Conservation (phyloP, 2,888 invertebrate species). For the Bombylius discolor region DNA sequence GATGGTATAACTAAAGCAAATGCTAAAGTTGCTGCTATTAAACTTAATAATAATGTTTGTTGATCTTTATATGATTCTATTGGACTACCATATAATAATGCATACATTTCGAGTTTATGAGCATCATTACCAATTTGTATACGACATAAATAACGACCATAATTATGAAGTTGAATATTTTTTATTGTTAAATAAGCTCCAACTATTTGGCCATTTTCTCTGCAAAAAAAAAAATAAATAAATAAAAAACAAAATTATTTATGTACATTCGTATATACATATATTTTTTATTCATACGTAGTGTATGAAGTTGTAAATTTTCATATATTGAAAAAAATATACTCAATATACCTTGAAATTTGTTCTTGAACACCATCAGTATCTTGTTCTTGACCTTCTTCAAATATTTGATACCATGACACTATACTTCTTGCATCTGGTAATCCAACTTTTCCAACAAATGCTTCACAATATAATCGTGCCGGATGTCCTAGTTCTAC, state of each 20-base stretch:
- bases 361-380: conserved; percentile 12
- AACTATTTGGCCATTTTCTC: conserved; percentile 56
- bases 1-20: conserved; percentile 2
- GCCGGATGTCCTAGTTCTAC: conserved; percentile 48
- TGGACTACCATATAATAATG: conserved; percentile 15
- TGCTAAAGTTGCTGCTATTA: conserved; percentile 7
- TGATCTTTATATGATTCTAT: conserved; percentile 8
- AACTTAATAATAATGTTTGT: conserved; percentile 1
- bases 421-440: conserved; percentile 61
- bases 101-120: conserved; percentile 33
- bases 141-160: conserved; percentile 56
- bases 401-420: conserved; percentile 51
- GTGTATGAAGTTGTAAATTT: no score
- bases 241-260: neutral
- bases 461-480: conserved; percentile 64
- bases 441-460: conserved; percentile 52
- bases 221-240: conserved; percentile 25
- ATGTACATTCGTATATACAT: neutral
- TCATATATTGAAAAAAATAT: neutral
- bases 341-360: conserved; percentile 29
- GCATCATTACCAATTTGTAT: conserved; percentile 44
- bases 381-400: conserved; percentile 35
- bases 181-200: conserved; percentile 55
- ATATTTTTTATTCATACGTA: neutral
- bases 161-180: conserved; percentile 47